These are phyloP conservation scores for Anomalospiza imberbis DNA, from an alignment of 2,797 vertebrate genomes.

Conservation along the genomic window DNA sequence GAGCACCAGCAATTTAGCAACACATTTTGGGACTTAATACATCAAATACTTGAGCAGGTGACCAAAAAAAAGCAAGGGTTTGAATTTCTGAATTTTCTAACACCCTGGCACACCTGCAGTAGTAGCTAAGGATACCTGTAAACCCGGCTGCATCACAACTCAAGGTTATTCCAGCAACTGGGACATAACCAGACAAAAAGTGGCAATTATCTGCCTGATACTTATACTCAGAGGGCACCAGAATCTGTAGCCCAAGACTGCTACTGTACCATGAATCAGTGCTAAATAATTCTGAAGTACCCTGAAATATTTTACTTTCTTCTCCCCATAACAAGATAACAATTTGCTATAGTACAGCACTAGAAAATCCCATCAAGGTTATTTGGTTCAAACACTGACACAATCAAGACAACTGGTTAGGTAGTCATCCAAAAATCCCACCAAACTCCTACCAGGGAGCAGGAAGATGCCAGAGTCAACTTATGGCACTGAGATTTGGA, in stretches of 20 bases:
- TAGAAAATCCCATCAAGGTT: background rate
- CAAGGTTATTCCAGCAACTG: background rate
- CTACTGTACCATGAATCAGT: background rate
- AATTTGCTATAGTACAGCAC: background rate
- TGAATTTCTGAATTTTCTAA: background rate
- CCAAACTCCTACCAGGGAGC: background rate
- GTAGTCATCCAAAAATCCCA: background rate
- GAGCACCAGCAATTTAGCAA: background rate
- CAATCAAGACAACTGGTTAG: background rate
- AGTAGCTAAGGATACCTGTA: background rate
- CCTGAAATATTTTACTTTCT: background rate
- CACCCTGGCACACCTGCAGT: background rate
- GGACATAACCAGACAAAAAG: background rate
- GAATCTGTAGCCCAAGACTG: background rate
- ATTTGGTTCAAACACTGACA: conserved; percentile 8
- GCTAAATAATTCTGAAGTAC: background rate
- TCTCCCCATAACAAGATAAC: background rate
- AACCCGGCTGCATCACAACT: background rate
- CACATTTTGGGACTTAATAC: background rate
- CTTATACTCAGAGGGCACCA: background rate
- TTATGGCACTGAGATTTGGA: background rate
- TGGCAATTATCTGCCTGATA: background rate
- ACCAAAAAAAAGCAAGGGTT: background rate
- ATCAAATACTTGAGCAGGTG: background rate
- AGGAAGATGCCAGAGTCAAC: background rate